A percentile compares a stretch with the other conserved stretches of the same genome.
phyloP scores from a whole-genome alignment of 2,113 vertebrate species.

The Daboia siamensis region DNA sequence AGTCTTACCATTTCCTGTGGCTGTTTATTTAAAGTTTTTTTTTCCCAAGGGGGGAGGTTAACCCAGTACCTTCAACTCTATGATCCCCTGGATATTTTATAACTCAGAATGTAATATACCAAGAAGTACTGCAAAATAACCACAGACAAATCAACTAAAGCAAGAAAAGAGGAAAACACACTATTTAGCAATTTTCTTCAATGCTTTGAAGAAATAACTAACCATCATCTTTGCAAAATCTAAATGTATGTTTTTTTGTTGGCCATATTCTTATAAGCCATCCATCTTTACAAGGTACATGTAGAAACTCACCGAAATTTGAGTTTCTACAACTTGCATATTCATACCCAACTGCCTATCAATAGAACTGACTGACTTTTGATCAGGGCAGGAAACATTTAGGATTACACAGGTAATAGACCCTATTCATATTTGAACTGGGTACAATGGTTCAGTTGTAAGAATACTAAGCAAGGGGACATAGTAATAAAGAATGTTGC shows the following conservation, averaged over 20 bases:
- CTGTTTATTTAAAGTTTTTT: conserved; percentile 12
- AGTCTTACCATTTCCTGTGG: not conserved
- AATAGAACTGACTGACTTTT: not conserved
- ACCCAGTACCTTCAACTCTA: not conserved
- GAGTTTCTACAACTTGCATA: not conserved
- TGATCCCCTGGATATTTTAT: not conserved
- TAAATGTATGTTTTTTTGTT: not conserved
- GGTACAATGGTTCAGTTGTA: not conserved
- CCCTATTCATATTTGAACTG: not conserved
- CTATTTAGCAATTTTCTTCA: not conserved
- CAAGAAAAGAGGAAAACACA: not conserved
- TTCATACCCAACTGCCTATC: too few species aligned
- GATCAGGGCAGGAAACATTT: not conserved
- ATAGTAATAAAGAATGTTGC: not conserved
- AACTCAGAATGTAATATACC: not conserved
- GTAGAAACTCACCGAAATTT: not conserved
- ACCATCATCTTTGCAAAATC: not conserved
- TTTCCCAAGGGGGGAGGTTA: not conserved
- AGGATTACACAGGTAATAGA: not conserved
- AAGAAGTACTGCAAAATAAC: not conserved
- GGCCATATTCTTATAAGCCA: not conserved
- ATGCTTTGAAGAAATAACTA: not conserved
- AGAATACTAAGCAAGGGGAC: not conserved
- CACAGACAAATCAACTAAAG: not conserved
- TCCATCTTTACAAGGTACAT: not conserved